Conservation (phyloP, 30 jellyfish, hydroid and myxozoan genomes). For the Mastigias papua region DNA sequence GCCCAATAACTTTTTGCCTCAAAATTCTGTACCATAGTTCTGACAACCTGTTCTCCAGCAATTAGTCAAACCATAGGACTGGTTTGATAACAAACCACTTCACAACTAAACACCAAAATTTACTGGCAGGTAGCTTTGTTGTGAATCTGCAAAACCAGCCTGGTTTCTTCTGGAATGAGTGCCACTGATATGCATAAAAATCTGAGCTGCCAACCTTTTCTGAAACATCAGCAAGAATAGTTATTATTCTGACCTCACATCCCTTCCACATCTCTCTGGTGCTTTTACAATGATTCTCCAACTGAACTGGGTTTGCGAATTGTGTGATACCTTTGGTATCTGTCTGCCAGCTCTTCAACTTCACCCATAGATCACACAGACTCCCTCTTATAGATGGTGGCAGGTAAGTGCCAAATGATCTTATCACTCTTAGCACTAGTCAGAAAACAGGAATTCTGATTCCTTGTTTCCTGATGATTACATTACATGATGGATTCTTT, state of each 20-base stretch:
- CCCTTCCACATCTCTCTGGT: background rate
- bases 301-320: background rate
- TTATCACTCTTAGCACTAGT: slow-evolving; percentile 49
- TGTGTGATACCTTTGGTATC: background rate
- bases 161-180: slow-evolving; percentile 41
- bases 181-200: slow-evolving; percentile 11
- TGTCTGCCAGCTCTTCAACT: background rate
- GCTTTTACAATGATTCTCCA: background rate
- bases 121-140: background rate
- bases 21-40: background rate
- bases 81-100: slow-evolving; percentile 74
- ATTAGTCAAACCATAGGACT: slow-evolving; percentile 50
- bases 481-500: background rate
- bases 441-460: slow-evolving; percentile 68
- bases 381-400: background rate
- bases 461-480: slow-evolving; percentile 23
- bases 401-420: background rate
- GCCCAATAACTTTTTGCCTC: too few relatives aligned
- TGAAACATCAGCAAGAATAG: background rate
- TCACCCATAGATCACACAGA: background rate
- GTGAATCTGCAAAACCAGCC: slow-evolving; percentile 34
- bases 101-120: background rate
- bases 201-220: background rate
- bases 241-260: background rate
- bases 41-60: background rate